Base-by-base conservation (phyloP, 2,113 vertebrate species). In the Thunnus thynnus region DNA sequence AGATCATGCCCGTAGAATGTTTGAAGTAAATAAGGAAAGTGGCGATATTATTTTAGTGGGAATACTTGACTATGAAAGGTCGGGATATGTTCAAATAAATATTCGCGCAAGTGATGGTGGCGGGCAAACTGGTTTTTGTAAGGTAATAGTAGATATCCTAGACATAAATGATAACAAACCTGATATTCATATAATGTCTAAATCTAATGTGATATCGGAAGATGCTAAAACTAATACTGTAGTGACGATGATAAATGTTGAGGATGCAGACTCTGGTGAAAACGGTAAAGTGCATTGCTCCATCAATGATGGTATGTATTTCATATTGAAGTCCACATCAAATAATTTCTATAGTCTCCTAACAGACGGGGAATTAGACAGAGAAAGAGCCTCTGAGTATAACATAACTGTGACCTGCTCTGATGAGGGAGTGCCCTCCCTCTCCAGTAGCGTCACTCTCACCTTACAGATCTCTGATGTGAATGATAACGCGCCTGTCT, bases 81-180 rank as follows among this genome's bases (percentile, higher is more conserved):
- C 57, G 17, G 85, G 69, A 4, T 73, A 66, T 14, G 95, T 94
- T 44, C 57, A 89, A 63, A 86, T 97, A 72, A 83, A 90, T 46
- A 52, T 96, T 3, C 89, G 95, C 58, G 96, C 95, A 1, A 94
- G 58, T 36, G 96, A 96, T 36, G 92, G 93, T 0, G 95, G 96
- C 0, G 94, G 95, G 0, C 63, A 96, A 0, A 72, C 81, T 0
- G 88, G 93, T 0, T 94, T 92, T 1, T 94, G 95, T n/a, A 90
- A 95, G 2, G 81, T 97, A 1, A 83, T 94, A 14, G 91, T 95
- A 10, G 95, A 96, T 47, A 72, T 96, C 47, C 72, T 89, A 12
- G 95, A 96, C 72, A 89, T 93, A 5, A 96, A 96, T 84, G 95
- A 96, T 68, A 96, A 94, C 58, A 70, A 50, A 0, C 95, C 95